Conservation (phyloP, 2,888 invertebrate genomes). For the Caenorhabditis sp. region DNA sequence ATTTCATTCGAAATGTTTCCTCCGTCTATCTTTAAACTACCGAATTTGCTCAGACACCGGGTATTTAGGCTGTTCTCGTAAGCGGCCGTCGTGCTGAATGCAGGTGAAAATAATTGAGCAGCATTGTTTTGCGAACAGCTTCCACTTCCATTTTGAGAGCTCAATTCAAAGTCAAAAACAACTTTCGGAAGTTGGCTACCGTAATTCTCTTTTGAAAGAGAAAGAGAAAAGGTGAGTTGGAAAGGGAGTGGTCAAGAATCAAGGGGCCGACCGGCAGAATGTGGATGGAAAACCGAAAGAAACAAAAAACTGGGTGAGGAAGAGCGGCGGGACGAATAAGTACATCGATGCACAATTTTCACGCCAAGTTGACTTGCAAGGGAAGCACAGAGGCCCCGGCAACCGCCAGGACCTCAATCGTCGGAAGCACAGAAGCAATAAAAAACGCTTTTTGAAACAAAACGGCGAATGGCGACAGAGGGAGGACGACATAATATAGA, state of each 20-base stretch:
- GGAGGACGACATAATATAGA: constrained; percentile 39
- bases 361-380: constrained; percentile 55
- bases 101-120: background rate
- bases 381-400: background rate
- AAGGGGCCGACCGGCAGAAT: background rate
- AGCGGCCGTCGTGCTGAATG: no score
- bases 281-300: constrained; percentile 12
- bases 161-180: constrained; percentile 12
- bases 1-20: constrained; percentile 31
- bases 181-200: constrained; percentile 1
- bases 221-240: no score
- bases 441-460: constrained; percentile 52
- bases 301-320: constrained; percentile 25
- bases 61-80: no score
- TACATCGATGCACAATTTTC: constrained; percentile 57
- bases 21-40: background rate
- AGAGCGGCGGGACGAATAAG: constrained; percentile 22
- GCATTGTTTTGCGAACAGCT: constrained; percentile 24
- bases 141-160: background rate
- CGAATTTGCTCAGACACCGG: no score
- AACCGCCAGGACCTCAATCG: no score
- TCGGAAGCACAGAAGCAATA: constrained; percentile 31
- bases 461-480: constrained; percentile 38
- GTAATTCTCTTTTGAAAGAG: no score
- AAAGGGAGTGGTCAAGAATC: constrained; percentile 13